These are phyloP conservation scores for Pandion haliaetus DNA, from an alignment of 2,113 vertebrate species.

Conservation along the genomic window DNA sequence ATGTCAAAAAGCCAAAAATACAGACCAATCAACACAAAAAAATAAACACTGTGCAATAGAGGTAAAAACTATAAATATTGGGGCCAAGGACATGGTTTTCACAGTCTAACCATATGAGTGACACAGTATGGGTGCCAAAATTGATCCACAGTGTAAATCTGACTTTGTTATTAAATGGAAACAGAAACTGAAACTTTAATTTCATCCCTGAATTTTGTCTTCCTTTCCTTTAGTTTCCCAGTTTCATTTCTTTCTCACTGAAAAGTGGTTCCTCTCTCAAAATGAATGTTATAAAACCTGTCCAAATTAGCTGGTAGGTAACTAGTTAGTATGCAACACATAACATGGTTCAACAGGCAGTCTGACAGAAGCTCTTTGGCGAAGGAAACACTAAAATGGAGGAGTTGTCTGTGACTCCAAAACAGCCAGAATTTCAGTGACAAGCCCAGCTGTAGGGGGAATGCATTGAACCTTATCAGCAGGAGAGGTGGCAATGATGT, in stretches of 20 bases:
- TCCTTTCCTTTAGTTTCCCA: background rate
- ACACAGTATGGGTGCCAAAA: background rate
- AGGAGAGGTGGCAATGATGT: background rate
- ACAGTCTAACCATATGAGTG: rapidly evolving
- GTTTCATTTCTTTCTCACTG: background rate
- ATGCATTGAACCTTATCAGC: background rate
- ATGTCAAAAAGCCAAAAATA: background rate
- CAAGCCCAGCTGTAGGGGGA: background rate
- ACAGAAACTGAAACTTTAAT: background rate
- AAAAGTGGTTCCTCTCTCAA: background rate
- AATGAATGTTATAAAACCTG: background rate
- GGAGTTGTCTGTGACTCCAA: background rate
- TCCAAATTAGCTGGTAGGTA: background rate
- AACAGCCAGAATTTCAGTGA: background rate
- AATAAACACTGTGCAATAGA: background rate
- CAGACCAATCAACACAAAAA: background rate
- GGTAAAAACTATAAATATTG: background rate
- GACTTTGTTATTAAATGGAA: background rate
- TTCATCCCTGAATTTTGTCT: background rate
- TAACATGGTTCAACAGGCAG: background rate
- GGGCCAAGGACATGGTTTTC: background rate
- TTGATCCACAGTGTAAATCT: background rate
- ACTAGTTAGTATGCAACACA: background rate
- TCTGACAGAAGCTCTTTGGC: background rate
- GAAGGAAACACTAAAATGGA: background rate